Conservation (phyloP, 2,797 vertebrate species). For the Dendrocincla fuliginosa region DNA sequence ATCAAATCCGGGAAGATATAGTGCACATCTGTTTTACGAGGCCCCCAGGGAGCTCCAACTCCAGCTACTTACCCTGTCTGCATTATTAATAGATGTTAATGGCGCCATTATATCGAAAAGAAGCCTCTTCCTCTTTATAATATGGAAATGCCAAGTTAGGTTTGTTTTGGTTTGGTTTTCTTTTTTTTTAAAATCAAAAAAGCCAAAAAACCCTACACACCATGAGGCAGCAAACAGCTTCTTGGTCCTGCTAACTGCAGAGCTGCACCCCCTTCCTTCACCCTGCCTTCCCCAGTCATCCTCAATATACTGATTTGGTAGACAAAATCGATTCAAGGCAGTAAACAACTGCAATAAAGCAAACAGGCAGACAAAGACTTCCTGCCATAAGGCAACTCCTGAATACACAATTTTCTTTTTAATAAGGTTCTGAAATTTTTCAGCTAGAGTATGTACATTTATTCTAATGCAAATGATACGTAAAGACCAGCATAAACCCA, state of each 20-base stretch:
- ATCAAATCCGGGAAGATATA: constrained; percentile 78
- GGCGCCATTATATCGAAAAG: constrained; percentile 81
- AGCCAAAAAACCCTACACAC: neutral
- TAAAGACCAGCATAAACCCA: neutral
- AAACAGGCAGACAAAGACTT: constrained; percentile 74
- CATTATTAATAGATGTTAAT: constrained; percentile 91
- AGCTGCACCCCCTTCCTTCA: neutral
- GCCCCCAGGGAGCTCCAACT: constrained; percentile 72
- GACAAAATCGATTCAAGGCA: constrained; percentile 75
- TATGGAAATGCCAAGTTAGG: constrained; percentile 70
- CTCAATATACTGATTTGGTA: constrained; percentile 63
- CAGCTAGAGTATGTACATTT: neutral
- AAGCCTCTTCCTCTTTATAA: constrained; percentile 77
- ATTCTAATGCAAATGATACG: neutral
- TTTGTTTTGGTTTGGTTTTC: neutral
- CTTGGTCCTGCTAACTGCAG: constrained; percentile 14
- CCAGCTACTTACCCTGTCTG: constrained; percentile 79
- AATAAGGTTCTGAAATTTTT: constrained; percentile 16
- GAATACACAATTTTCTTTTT: constrained; percentile 25
- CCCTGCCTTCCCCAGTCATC: constrained; percentile 22
- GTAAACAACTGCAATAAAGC: constrained; percentile 68
- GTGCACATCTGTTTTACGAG: constrained; percentile 79
- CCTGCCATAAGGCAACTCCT: constrained; percentile 50
- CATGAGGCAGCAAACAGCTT: constrained; percentile 39
- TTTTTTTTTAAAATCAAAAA: neutral